phyloP scores from a whole-genome alignment of 2,113 vertebrate species.

The Rissa tridactyla region DNA sequence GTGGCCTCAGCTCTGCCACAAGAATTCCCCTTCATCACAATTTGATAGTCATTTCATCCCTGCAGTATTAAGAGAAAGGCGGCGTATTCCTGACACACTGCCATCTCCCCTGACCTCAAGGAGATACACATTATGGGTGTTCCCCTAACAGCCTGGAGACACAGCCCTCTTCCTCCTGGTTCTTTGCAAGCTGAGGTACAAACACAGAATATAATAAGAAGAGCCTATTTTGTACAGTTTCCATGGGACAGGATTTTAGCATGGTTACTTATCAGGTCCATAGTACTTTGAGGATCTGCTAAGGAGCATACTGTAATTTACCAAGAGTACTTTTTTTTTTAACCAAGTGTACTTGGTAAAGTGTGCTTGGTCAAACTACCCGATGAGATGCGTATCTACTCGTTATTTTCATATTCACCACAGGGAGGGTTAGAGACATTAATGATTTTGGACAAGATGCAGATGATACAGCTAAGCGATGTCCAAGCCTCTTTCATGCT shows the following conservation, averaged over 20 bases:
- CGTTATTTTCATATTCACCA: not conserved
- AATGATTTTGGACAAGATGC: constrained; percentile 41
- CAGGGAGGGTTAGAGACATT: not conserved
- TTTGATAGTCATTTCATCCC: not conserved
- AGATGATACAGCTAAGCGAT: constrained; percentile 32
- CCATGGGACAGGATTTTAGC: not conserved
- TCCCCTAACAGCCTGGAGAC: not conserved
- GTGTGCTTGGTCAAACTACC: not conserved
- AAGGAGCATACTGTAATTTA: not conserved
- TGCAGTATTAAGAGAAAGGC: not conserved
- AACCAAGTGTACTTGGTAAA: not conserved
- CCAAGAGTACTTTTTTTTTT: not conserved
- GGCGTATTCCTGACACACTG: not conserved
- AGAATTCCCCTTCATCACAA: not conserved
- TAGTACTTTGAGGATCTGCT: not conserved
- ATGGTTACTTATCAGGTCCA: not conserved
- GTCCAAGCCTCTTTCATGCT: constrained; percentile 46
- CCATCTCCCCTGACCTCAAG: not conserved
- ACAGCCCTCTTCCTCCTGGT: not conserved
- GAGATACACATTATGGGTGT: not conserved
- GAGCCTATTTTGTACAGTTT: not conserved
- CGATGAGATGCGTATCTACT: not conserved
- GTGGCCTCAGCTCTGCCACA: not conserved
- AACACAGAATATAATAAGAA: not conserved
- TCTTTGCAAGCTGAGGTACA: not conserved